Percentiles rank a stretch among this genome's conserved stretches.
phyloP scores from a whole-genome alignment of 2,113 vertebrate genomes.

The Ancistrus triradiatus region DNA sequence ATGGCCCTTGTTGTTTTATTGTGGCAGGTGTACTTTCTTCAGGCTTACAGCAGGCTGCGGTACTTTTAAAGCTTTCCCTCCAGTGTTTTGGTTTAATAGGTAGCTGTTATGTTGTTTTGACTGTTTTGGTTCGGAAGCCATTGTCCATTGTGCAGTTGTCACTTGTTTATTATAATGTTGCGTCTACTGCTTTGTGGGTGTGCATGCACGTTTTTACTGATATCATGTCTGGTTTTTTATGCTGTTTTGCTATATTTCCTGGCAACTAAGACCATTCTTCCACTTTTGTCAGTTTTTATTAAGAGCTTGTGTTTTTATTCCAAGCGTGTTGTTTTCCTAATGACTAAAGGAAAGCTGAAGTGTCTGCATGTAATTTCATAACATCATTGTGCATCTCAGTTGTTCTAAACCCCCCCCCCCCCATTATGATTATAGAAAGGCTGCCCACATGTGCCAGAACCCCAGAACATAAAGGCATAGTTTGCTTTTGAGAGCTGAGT shows the following conservation, averaged over 20 bases:
- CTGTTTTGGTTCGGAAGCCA: constrained; percentile 12
- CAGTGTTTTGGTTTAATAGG: constrained; percentile 27
- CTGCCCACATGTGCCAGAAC: background rate
- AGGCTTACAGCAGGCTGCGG: constrained; percentile 2
- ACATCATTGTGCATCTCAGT: too few species aligned
- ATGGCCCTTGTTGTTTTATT: constrained; percentile 41
- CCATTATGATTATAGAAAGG: too few species aligned
- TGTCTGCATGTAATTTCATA: too few species aligned
- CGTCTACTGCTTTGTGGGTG: constrained; percentile 21
- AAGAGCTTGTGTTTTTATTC: too few species aligned
- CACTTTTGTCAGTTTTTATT: background rate
- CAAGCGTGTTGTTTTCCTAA: constrained; percentile 25
- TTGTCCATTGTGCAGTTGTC: constrained; percentile 23
- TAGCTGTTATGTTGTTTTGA: constrained; percentile 39
- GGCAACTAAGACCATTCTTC: background rate
- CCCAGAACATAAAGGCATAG: too few species aligned
- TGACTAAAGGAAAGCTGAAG: too few species aligned
- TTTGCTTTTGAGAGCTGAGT: too few species aligned
- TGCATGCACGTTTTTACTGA: constrained; percentile 11
- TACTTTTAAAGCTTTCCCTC: constrained; percentile 24
- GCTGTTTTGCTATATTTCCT: background rate
- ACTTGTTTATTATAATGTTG: constrained; percentile 33
- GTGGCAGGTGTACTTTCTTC: constrained; percentile 34
- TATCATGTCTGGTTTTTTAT: constrained; percentile 1
- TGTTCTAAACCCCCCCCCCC: too few species aligned